Percentiles rank a stretch among this genome's conserved stretches.
Evolutionary conservation across 2,888 invertebrate species (phyloP).

Genomic region (Leptinotarsa tumamoca): DNA sequence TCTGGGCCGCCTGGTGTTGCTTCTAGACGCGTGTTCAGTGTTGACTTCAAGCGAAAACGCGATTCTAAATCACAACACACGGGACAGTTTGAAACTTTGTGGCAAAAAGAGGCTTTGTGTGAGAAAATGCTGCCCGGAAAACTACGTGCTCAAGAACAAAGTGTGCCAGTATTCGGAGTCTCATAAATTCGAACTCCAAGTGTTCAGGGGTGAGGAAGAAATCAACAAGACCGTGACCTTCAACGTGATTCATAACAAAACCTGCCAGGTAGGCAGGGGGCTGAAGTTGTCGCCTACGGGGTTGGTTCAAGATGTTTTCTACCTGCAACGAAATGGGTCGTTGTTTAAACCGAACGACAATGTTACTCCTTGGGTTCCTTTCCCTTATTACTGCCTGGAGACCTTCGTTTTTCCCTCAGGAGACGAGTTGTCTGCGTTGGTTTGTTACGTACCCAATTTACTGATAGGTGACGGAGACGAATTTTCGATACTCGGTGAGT

Average conservation of each 20-base stretch:
- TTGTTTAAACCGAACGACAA: conserved; percentile 43
- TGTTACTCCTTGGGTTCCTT: conserved; percentile 29
- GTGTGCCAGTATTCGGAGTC: conserved; percentile 33
- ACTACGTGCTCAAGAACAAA: conserved; percentile 38
- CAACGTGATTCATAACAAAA: conserved; percentile 42
- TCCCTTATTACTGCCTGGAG: conserved; percentile 46
- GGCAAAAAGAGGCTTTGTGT: conserved; percentile 35
- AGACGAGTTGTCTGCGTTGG: conserved; percentile 36
- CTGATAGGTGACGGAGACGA: conserved; percentile 21
- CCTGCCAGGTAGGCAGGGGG: conserved; percentile 34
- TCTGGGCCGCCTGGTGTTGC: not conserved
- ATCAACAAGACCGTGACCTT: conserved; percentile 35
- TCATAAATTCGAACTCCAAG: conserved; percentile 38
- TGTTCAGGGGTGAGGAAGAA: conserved; percentile 41
- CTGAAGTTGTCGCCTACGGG: conserved; percentile 38
- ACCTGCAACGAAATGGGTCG: conserved; percentile 47
- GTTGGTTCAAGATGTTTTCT: conserved; percentile 38
- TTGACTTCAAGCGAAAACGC: not conserved
- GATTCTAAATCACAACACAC: conserved; percentile 36
- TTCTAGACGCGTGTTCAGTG: conserved; percentile 20
- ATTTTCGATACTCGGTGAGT: conserved; percentile 18
- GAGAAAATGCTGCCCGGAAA: conserved; percentile 50
- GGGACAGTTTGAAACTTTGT: conserved; percentile 39
- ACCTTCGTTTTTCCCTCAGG: conserved; percentile 16
- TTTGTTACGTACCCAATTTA: conserved; percentile 34